Conservation (phyloP, 2,113 vertebrate species). For the Eurystomus gularis region DNA sequence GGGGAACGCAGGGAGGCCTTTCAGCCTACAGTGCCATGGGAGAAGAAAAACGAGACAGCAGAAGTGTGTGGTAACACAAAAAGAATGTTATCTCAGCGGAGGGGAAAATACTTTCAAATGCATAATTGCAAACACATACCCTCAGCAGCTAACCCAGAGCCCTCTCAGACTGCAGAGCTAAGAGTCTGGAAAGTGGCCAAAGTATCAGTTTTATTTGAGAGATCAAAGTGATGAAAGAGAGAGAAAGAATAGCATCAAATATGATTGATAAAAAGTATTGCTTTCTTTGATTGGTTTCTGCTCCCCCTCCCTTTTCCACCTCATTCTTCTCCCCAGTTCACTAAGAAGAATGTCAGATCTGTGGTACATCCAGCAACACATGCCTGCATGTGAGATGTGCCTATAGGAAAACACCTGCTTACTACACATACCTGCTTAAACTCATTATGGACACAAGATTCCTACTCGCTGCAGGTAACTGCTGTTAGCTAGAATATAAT, state of each 20-base stretch:
- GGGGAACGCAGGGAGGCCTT: slow-evolving; percentile 50
- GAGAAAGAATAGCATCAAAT: slow-evolving; percentile 69
- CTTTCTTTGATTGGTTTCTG: slow-evolving; percentile 67
- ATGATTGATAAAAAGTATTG: slow-evolving; percentile 75
- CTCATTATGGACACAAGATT: neutral
- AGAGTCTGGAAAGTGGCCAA: slow-evolving; percentile 65
- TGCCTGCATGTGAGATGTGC: slow-evolving; percentile 52
- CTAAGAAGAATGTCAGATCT: slow-evolving; percentile 53
- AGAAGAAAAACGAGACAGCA: slow-evolving; percentile 71
- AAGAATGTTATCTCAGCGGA: slow-evolving; percentile 72
- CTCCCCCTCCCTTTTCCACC: slow-evolving; percentile 47
- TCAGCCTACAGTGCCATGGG: slow-evolving; percentile 62
- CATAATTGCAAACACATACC: slow-evolving; percentile 74
- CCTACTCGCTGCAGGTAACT: neutral
- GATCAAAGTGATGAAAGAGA: slow-evolving; percentile 71
- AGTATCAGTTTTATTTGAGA: slow-evolving; percentile 74
- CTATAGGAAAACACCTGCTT: slow-evolving; percentile 71
- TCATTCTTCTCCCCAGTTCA: slow-evolving; percentile 49
- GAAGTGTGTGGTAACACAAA: slow-evolving; percentile 74
- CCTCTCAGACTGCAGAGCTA: slow-evolving; percentile 65
- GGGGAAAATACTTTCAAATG: slow-evolving; percentile 72
- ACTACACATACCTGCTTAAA: slow-evolving; percentile 41
- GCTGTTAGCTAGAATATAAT: neutral
- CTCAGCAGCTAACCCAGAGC: slow-evolving; percentile 68
- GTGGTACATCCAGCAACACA: slow-evolving; percentile 62